These are phyloP conservation scores for Phocoena sinus DNA, from an alignment of 2,113 vertebrate genomes.

Conservation along the genomic window DNA sequence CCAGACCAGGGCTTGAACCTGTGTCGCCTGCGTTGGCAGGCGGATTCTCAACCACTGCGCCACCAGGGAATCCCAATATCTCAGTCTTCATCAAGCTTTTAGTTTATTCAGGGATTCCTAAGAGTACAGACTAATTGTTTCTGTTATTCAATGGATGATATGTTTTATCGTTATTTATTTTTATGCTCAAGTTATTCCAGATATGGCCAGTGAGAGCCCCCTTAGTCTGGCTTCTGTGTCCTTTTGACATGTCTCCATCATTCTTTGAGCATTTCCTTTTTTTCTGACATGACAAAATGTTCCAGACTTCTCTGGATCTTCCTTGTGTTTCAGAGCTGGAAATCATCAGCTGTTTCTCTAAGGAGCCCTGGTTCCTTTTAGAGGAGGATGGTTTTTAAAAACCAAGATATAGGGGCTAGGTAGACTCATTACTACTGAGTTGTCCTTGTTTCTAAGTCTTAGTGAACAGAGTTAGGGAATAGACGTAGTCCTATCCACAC, in stretches of 20 bases:
- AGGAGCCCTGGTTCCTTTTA: background rate
- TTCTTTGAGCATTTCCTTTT: background rate
- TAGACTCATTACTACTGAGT: background rate
- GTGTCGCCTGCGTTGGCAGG: too few relatives aligned
- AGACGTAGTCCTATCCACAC: background rate
- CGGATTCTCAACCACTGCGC: too few relatives aligned
- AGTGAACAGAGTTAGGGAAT: background rate
- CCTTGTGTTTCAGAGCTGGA: background rate
- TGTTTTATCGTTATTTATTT: background rate
- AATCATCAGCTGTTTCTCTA: background rate
- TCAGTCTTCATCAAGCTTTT: background rate
- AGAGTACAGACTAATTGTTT: background rate
- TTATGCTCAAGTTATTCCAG: constrained; percentile 1
- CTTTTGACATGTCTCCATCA: background rate
- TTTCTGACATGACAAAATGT: background rate
- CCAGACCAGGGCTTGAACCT: too few relatives aligned
- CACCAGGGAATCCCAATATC: background rate
- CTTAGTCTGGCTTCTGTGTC: background rate
- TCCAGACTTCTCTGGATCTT: background rate
- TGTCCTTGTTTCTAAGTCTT: background rate
- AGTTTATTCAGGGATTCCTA: background rate
- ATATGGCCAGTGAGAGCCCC: background rate
- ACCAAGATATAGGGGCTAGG: background rate
- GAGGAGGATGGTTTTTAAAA: background rate
- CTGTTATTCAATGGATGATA: background rate